Conservation (phyloP, 2,888 invertebrate species). For the Euphydryas editha region DNA sequence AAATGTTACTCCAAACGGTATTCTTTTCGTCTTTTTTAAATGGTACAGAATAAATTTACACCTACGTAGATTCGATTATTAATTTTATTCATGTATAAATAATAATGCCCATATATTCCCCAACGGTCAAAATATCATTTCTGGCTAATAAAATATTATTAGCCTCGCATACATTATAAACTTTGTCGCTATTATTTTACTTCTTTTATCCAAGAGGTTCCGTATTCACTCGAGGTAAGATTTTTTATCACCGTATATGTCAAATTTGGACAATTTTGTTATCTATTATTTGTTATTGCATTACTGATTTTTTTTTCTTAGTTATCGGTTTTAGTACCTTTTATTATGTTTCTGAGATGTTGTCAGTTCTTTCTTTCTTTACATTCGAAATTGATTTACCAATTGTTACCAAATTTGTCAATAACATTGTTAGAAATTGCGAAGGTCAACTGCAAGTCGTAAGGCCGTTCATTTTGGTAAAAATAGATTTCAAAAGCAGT, state of each 20-base stretch:
- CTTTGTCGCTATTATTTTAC: background rate
- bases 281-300: too few species aligned
- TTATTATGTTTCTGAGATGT: too few species aligned
- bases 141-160: too few species aligned
- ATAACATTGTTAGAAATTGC: too few species aligned
- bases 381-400: background rate
- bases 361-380: too few species aligned
- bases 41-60: slow-evolving; percentile 13
- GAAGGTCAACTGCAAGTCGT: background rate
- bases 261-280: background rate
- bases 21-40: slow-evolving; percentile 16
- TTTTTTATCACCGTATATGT: background rate
- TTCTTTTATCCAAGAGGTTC: background rate
- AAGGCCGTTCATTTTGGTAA: background rate
- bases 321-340: too few species aligned
- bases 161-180: background rate
- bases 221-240: background rate
- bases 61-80: slow-evolving; percentile 12
- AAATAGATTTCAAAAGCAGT: background rate
- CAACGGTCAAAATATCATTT: background rate
- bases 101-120: slow-evolving; percentile 1
- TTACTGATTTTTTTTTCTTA: too few species aligned
- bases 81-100: slow-evolving; percentile 6
- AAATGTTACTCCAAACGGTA: slow-evolving; percentile 35
- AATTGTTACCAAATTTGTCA: too few species aligned